These are phyloP conservation scores for Melozone crissalis DNA, from an alignment of 2,113 vertebrate species.

Conservation along the genomic window DNA sequence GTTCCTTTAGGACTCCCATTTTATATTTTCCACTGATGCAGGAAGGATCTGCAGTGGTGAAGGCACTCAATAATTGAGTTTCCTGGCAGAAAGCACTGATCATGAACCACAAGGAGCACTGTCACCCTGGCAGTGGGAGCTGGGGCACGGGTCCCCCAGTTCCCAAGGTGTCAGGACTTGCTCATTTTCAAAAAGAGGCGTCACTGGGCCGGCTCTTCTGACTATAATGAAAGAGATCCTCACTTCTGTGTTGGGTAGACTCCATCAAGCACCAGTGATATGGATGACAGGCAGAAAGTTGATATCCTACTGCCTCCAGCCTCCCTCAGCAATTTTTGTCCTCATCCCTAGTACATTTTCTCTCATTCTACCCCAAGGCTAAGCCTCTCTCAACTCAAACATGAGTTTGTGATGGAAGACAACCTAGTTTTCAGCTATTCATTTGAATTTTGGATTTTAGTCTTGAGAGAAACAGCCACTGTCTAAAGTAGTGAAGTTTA, in stretches of 20 bases:
- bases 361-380: background rate
- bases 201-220: background rate
- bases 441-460: background rate
- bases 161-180: background rate
- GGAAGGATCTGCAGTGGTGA: background rate
- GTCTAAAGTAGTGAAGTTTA: background rate
- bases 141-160: background rate
- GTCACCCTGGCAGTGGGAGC: background rate
- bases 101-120: background rate
- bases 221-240: background rate
- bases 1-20: background rate
- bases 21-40: background rate
- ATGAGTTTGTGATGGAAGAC: background rate
- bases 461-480: background rate
- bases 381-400: background rate
- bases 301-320: background rate
- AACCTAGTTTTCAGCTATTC: background rate
- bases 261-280: accelerated
- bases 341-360: background rate
- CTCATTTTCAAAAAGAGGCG: background rate
- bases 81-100: background rate
- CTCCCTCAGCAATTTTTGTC: background rate
- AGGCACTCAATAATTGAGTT: background rate
- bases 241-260: background rate
- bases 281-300: background rate